phyloP scores from a whole-genome alignment of 1,140 invertebrate genomes.

The Leptopilina clavipes region DNA sequence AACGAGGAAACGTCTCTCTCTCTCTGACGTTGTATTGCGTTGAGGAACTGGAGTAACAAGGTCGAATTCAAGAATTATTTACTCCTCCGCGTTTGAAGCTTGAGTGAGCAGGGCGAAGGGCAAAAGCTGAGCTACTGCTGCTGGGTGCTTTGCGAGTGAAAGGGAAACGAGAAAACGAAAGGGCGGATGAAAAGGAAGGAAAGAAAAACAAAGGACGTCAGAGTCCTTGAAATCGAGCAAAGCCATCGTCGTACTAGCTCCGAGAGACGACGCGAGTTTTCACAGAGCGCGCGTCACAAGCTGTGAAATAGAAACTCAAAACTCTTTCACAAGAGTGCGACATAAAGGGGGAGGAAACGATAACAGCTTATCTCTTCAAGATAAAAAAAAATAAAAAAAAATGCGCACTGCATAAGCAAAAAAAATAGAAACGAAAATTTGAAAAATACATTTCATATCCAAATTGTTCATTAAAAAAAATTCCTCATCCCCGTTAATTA shows the following conservation, averaged over 20 bases:
- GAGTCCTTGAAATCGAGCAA: constrained; percentile 32
- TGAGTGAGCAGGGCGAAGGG: constrained; percentile 40
- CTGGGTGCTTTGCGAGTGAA: background rate
- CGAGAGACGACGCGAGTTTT: background rate
- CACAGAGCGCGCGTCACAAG: background rate
- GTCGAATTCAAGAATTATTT: constrained; percentile 33
- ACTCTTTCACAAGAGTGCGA: constrained; percentile 28
- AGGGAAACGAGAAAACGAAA: constrained; percentile 35
- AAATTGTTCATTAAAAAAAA: no score
- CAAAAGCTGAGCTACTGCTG: background rate
- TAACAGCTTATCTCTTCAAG: constrained; percentile 57
- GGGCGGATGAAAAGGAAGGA: constrained; percentile 29
- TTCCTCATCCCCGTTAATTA: no score
- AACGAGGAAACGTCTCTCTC: constrained; percentile 33
- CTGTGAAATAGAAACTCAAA: constrained; percentile 17
- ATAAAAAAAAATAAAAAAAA: constrained; percentile 46
- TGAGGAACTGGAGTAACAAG: constrained; percentile 27
- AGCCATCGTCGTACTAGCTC: background rate
- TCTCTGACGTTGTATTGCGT: background rate
- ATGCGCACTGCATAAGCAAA: background rate
- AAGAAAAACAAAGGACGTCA: constrained; percentile 41
- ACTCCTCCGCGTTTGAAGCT: constrained; percentile 29
- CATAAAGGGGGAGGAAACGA: constrained; percentile 42
- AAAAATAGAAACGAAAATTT: background rate
- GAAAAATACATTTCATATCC: background rate